Conservation (phyloP, 2,888 invertebrate species). For the Cactoblastis cactorum region DNA sequence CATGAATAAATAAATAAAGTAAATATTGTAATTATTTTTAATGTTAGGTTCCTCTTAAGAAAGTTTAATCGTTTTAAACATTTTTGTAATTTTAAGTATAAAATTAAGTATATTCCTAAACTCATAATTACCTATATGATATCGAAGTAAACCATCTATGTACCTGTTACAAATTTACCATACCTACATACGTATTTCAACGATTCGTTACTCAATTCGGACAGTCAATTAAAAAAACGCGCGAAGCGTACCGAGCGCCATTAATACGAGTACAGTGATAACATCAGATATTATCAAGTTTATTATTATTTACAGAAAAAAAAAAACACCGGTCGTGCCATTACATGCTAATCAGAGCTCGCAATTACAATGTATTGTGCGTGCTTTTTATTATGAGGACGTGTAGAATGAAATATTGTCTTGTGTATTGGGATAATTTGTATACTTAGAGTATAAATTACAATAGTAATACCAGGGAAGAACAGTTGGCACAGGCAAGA, state of each 20-base stretch:
- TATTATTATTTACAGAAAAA: constrained; percentile 41
- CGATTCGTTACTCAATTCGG: constrained; percentile 3
- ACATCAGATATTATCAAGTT: constrained; percentile 40
- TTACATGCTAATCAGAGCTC: constrained; percentile 65
- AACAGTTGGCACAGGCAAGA: no score
- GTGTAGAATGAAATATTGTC: constrained; percentile 25
- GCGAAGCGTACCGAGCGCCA: constrained; percentile 27
- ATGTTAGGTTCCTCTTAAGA: no score
- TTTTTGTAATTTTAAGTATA: background rate
- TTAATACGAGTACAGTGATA: constrained; percentile 28
- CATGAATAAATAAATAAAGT: no score
- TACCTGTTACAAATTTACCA: background rate
- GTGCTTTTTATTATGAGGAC: constrained; percentile 31
- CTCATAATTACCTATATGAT: background rate
- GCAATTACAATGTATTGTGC: constrained; percentile 48
- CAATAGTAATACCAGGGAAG: no score
- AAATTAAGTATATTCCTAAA: background rate
- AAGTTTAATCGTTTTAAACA: no score
- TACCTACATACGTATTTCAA: background rate
- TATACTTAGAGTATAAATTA: no score
- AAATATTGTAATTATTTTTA: no score
- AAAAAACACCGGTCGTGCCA: constrained; percentile 41
- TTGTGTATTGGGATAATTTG: background rate
- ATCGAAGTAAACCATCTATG: background rate
- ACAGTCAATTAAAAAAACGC: constrained; percentile 19